Evolutionary conservation across 2,888 invertebrate species (phyloP).

Genomic region (Autographa pulchrina): DNA sequence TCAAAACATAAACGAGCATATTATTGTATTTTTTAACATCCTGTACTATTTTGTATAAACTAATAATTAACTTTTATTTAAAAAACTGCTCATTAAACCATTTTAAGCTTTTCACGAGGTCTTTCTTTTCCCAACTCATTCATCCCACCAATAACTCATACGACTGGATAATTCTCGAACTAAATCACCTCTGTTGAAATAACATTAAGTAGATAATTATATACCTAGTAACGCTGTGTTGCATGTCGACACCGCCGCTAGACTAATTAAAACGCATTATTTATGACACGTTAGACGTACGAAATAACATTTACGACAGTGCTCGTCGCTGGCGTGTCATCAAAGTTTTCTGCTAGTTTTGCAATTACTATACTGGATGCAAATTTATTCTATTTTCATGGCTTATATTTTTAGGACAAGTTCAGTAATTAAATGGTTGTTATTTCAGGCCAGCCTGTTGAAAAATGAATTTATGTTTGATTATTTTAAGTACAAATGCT

Average conservation of each 20-base stretch:
- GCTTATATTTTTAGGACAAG: no score
- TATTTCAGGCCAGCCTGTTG: no score
- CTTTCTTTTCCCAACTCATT: no score
- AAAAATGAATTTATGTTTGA: no score
- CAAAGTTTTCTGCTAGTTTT: constrained; percentile 14
- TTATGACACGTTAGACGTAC: constrained; percentile 33
- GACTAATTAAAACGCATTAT: constrained; percentile 53
- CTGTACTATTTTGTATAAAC: no score
- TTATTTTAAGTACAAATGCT: no score
- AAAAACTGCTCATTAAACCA: no score
- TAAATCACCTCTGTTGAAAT: constrained; percentile 27
- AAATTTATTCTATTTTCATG: background rate
- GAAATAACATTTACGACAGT: constrained; percentile 21
- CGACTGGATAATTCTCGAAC: background rate
- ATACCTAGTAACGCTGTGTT: constrained; percentile 21
- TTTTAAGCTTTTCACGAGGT: no score
- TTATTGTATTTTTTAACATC: no score
- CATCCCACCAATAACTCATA: background rate
- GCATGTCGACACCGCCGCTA: constrained; percentile 27
- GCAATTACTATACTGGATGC: constrained; percentile 18
- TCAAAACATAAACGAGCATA: no score
- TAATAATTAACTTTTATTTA: no score
- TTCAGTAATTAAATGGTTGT: no score
- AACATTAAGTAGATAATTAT: constrained; percentile 23
- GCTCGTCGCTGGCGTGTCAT: constrained; percentile 6